Evolutionary conservation across 2,888 invertebrate species (phyloP).

Genomic region (Acronicta psi): DNA sequence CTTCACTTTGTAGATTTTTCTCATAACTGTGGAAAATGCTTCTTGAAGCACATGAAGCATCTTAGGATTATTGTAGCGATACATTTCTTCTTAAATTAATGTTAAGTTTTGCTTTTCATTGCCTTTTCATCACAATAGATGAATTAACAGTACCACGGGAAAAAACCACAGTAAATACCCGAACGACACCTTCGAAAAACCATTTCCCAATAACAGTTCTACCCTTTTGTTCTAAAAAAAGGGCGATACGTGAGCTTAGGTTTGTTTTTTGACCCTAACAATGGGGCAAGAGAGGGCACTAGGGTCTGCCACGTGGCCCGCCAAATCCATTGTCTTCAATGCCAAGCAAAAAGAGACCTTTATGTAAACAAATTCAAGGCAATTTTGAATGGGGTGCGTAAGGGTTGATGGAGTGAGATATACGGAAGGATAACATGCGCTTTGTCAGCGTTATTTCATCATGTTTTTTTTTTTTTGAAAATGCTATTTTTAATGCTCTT

Average conservation of each 20-base stretch:
- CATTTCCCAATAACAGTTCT: conserved; percentile 78
- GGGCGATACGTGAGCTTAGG: conserved; percentile 79
- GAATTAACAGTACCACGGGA: conserved; percentile 57
- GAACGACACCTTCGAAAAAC: conserved; percentile 73
- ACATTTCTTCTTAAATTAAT: no score
- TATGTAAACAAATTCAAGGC: not conserved
- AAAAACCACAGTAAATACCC: conserved; percentile 66
- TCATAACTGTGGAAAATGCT: no score
- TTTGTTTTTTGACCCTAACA: conserved; percentile 83
- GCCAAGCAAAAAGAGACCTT: conserved; percentile 42
- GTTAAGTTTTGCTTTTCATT: no score
- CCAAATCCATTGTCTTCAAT: conserved; percentile 52
- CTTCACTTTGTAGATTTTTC: no score
- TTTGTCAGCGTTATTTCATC: not conserved
- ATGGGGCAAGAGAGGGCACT: conserved; percentile 67
- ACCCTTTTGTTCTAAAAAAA: conserved; percentile 74
- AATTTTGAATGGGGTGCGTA: conserved; percentile 17
- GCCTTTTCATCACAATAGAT: no score
- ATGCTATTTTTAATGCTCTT: no score
- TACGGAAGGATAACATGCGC: conserved; percentile 19
- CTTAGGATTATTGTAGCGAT: no score
- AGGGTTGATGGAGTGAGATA: conserved; percentile 21
- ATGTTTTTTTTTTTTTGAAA: no score
- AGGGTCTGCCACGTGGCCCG: conserved; percentile 77
- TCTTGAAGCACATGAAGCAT: no score